phyloP scores from a whole-genome alignment of 2,797 vertebrate species.

The Kryptopterus vitreolus region DNA sequence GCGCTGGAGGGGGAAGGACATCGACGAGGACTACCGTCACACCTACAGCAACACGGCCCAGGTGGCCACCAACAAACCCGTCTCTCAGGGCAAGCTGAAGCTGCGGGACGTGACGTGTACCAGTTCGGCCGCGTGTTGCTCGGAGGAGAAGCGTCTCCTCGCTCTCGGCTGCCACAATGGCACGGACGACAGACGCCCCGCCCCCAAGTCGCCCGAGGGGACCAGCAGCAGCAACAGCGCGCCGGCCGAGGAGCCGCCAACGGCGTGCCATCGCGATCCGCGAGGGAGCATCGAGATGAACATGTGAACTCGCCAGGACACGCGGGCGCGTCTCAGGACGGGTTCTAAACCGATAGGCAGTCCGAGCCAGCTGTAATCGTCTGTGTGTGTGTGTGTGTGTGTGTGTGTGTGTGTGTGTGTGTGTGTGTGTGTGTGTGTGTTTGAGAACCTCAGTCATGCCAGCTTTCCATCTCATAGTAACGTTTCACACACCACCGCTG shows the following conservation, averaged over 20 bases:
- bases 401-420: constrained; percentile 37
- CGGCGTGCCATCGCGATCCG: constrained; percentile 65
- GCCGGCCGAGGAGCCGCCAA: constrained; percentile 68
- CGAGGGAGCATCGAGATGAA: constrained; percentile 72
- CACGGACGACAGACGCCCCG: constrained; percentile 44
- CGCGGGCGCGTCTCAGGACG: too few relatives aligned
- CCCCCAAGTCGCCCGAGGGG: constrained; percentile 56
- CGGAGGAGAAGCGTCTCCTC: constrained; percentile 78
- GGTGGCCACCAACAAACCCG: constrained; percentile 66
- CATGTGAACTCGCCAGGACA: constrained; percentile 60
- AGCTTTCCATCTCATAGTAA: constrained; percentile 20
- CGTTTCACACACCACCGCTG: neutral
- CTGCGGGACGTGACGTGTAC: constrained; percentile 63
- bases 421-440: constrained; percentile 13
- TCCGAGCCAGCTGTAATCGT: constrained; percentile 22
- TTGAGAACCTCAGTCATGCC: neutral
- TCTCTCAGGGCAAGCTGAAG: constrained; percentile 59
- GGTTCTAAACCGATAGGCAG: too few relatives aligned
- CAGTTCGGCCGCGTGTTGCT: constrained; percentile 57
- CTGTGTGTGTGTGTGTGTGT: constrained; percentile 9
- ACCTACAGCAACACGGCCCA: constrained; percentile 78
- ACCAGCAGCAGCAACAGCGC: constrained; percentile 57
- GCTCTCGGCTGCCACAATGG: constrained; percentile 71
- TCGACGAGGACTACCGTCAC: constrained; percentile 83
- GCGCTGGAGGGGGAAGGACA: constrained; percentile 86